These are phyloP conservation scores for Macrochelys suwanniensis DNA, from an alignment of 2,797 vertebrate species.

Conservation along the genomic window DNA sequence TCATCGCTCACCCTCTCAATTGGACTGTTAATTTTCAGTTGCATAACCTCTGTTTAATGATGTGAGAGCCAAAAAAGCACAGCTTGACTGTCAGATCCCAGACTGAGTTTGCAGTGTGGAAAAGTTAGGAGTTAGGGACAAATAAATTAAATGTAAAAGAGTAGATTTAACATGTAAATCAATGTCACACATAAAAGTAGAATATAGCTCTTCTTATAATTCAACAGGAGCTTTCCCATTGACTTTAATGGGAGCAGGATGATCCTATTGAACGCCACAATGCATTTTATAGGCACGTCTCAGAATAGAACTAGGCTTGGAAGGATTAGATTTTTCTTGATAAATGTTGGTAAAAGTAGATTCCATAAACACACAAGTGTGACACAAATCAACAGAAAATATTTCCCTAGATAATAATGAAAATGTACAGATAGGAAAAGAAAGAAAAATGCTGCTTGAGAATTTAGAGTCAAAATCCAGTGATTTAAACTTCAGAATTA, in stretches of 20 bases:
- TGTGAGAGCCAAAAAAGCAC: background rate
- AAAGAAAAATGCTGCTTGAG: no score
- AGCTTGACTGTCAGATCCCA: background rate
- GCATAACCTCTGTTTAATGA: background rate
- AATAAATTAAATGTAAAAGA: background rate
- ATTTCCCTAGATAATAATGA: background rate
- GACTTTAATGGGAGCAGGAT: background rate
- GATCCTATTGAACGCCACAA: background rate
- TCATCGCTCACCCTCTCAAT: background rate
- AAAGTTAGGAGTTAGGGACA: background rate
- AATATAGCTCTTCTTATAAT: background rate
- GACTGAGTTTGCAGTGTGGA: background rate
- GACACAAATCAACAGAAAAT: background rate
- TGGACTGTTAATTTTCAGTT: background rate
- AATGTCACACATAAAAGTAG: background rate
- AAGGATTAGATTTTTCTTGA: background rate
- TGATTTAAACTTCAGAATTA: no score
- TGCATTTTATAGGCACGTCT: background rate
- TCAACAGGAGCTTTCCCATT: background rate
- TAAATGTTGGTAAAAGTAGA: background rate
- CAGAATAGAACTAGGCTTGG: background rate
- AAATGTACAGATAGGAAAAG: background rate
- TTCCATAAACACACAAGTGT: background rate
- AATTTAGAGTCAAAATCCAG: no score
- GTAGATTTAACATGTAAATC: background rate